These are phyloP conservation scores for Cydia pomonella DNA, from an alignment of 1,140 invertebrate species.

Conservation along the genomic window DNA sequence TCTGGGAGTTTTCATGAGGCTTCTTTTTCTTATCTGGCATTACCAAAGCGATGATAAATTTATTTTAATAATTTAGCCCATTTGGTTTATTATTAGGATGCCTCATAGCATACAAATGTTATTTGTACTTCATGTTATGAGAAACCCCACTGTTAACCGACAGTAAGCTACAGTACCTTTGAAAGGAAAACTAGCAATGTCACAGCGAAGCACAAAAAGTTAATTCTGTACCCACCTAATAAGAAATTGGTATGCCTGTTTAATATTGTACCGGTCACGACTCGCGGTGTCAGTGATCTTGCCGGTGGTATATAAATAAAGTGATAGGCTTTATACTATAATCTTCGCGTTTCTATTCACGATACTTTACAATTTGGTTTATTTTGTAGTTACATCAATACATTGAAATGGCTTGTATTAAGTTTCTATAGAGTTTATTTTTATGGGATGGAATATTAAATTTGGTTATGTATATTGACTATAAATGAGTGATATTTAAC, in stretches of 20 bases:
- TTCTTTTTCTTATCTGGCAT: too few relatives aligned
- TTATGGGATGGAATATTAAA: too few relatives aligned
- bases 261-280: conserved; percentile 33
- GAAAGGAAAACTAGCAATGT: conserved; percentile 23
- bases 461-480: too few relatives aligned
- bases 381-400: background rate
- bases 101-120: too few relatives aligned
- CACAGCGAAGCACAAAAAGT: conserved; percentile 23
- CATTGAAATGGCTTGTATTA: background rate
- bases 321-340: conserved; percentile 13
- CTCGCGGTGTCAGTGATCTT: conserved; percentile 33
- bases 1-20: too few relatives aligned
- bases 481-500: too few relatives aligned
- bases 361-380: conserved; percentile 14
- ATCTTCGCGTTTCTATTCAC: conserved; percentile 19
- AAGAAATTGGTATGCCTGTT: conserved; percentile 30
- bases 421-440: too few relatives aligned
- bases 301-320: conserved; percentile 25
- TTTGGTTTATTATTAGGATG: too few relatives aligned
- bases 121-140: too few relatives aligned
- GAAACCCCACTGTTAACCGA: background rate
- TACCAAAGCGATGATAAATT: too few relatives aligned
- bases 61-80: too few relatives aligned
- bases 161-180: conserved; percentile 1
- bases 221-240: conserved; percentile 23